Evolutionary conservation across 2,888 invertebrate genomes (phyloP), one percentile per base, ranked within the genome.

Genomic region (Cosmia pyralina): DNA sequence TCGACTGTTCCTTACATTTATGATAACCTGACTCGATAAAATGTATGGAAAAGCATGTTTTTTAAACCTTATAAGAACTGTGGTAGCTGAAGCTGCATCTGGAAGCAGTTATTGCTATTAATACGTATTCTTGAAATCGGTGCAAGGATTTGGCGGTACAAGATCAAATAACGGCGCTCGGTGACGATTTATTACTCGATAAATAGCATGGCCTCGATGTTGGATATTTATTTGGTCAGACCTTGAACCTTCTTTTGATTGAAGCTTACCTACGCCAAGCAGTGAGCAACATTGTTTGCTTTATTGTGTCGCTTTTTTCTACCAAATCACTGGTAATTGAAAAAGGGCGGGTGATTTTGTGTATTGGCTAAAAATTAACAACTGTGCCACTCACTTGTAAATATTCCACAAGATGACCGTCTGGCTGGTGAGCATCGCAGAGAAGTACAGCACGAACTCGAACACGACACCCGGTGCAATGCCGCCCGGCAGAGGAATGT

Each of bases 391-490:
- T 76, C 13, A 96, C 97, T 97, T 97, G 96, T 98, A 99, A 86
- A 99, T 98, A 94, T 99, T 99, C 96, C 98, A 98, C 69, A 98
- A 91, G 68, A 99, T 98, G 90, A 99, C 97, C 17, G 99, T 99
- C 88, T 99, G 97, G 91, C 99, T 99, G 69, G 98, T 97, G 79
- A 97, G 96, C 90, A 98, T 96, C 15, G 98, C 98, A 75, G 98
- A 98, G 84, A 98, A 96, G 94, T 99, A 99, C 72, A 99, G 97
- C 34, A 98, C 93, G 81, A 98, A 94, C 96, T 99, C 99, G 92
- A 99, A 98, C 79, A 98, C 95, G 79, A 97, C 96, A 41, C 99
- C 99, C 70, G 98, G 97, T 0, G 98, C 97, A 76, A 98, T 91
- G 48, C 97, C 97, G 68, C 97, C 97, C 0, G 97, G 97, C 66